Evolutionary conservation across 2,888 invertebrate species (phyloP).

Genomic region (Gisinianus flammeolus): DNA sequence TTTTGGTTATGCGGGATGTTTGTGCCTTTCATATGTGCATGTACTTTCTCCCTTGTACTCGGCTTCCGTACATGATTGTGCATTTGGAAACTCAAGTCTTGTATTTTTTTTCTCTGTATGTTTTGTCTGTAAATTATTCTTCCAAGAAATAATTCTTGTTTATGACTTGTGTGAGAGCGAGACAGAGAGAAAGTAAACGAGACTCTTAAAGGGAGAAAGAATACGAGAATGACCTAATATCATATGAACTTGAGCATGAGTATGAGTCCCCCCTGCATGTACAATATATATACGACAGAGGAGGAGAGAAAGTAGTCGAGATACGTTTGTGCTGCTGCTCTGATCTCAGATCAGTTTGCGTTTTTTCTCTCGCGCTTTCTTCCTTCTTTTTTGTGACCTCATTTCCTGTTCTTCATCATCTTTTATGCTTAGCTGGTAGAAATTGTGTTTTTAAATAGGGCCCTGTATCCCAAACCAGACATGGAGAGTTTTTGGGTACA

Average conservation of each 20-base stretch:
- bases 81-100: not conserved
- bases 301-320: not conserved
- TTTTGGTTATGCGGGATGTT: not conserved
- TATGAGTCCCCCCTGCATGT: not conserved
- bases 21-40: not conserved
- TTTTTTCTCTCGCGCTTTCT: not conserved
- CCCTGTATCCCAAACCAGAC: constrained; percentile 19
- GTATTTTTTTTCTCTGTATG: not conserved
- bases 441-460: constrained; percentile 44
- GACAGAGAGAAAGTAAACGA: constrained; percentile 3
- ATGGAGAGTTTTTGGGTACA: constrained; percentile 41
- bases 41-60: not conserved
- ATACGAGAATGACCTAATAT: not conserved
- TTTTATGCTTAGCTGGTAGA: constrained; percentile 47
- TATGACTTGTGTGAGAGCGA: constrained; percentile 34
- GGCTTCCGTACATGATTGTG: not conserved
- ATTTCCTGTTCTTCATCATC: constrained; percentile 49
- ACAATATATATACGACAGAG: not conserved
- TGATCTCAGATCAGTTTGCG: constrained; percentile 30
- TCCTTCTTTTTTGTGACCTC: constrained; percentile 44
- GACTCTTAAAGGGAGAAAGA: not conserved
- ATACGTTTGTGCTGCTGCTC: not conserved
- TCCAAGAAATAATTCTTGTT: constrained; percentile 43
- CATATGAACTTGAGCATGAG: not conserved
- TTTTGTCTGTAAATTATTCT: constrained; percentile 5